Conservation (phyloP, 2,797 vertebrate genomes). For the Periophthalmus magnuspinnatus region DNA sequence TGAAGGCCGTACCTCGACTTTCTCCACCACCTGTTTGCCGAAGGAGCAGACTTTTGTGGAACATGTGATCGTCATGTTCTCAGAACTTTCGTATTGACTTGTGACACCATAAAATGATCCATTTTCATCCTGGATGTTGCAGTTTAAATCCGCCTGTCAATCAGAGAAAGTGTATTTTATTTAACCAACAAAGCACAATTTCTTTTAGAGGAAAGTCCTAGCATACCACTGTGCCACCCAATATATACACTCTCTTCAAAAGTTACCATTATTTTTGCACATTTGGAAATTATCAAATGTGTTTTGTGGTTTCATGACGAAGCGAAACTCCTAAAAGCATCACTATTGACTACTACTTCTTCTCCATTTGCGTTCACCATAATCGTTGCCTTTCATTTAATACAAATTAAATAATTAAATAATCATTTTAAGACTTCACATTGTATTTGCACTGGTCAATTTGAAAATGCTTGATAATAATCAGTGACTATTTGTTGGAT, state of each 20-base stretch:
- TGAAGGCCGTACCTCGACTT: constrained; percentile 89
- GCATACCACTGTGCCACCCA: not conserved
- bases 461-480: not conserved
- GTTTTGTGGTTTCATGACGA: too few relatives aligned
- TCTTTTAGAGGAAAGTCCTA: too few relatives aligned
- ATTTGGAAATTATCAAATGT: too few relatives aligned
- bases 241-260: not conserved
- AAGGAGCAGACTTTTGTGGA: constrained; percentile 99
- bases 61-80: constrained; percentile 99
- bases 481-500: not conserved
- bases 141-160: constrained; percentile 93
- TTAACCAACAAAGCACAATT: not conserved
- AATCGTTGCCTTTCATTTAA: too few relatives aligned
- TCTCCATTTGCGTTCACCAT: too few relatives aligned
- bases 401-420: not conserved
- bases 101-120: constrained; percentile 96
- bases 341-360: too few relatives aligned
- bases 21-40: constrained; percentile 99
- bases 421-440: not conserved
- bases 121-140: constrained; percentile 94
- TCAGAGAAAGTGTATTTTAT: not conserved
- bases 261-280: not conserved
- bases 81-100: constrained; percentile 97
- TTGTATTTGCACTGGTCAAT: not conserved
- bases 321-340: too few relatives aligned